These are phyloP conservation scores for Tachina grossa DNA, from an alignment of 2,888 invertebrate species.

Conservation along the genomic window DNA sequence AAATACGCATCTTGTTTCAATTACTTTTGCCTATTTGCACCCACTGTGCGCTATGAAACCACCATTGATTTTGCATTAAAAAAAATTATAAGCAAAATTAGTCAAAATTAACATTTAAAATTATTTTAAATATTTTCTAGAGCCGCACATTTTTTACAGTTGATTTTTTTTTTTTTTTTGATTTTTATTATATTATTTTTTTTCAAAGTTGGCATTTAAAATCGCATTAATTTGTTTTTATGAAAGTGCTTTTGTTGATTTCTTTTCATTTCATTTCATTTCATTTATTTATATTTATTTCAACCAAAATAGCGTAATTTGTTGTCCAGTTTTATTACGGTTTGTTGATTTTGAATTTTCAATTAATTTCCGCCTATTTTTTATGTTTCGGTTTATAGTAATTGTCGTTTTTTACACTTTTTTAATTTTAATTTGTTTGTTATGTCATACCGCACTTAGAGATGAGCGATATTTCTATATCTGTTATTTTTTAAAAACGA, in stretches of 20 bases:
- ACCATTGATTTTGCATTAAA: background rate
- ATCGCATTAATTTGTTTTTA: slow-evolving; percentile 59
- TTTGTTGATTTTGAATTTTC: slow-evolving; percentile 68
- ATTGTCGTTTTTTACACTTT: slow-evolving; percentile 11
- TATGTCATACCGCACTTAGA: slow-evolving; percentile 2
- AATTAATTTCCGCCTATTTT: slow-evolving; percentile 67
- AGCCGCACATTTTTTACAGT: background rate
- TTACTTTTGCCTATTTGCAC: too few relatives aligned
- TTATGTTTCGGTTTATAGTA: slow-evolving; percentile 42
- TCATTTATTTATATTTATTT: slow-evolving; percentile 28
- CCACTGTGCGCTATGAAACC: too few relatives aligned
- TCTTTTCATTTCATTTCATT: background rate
- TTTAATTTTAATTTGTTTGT: slow-evolving; percentile 1
- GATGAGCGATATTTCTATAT: too few relatives aligned
- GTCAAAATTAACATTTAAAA: background rate
- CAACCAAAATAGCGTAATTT: slow-evolving; percentile 63
- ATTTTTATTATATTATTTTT: background rate
- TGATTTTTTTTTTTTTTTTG: background rate
- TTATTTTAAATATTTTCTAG: background rate
- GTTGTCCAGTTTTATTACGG: slow-evolving; percentile 67
- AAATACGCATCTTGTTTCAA: too few relatives aligned
- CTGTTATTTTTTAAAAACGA: too few relatives aligned
- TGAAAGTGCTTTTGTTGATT: slow-evolving; percentile 2
- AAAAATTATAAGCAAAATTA: background rate
- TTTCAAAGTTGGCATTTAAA: slow-evolving; percentile 51